Conservation (phyloP, 2,113 vertebrate genomes). For the Apodemus sylvaticus region DNA sequence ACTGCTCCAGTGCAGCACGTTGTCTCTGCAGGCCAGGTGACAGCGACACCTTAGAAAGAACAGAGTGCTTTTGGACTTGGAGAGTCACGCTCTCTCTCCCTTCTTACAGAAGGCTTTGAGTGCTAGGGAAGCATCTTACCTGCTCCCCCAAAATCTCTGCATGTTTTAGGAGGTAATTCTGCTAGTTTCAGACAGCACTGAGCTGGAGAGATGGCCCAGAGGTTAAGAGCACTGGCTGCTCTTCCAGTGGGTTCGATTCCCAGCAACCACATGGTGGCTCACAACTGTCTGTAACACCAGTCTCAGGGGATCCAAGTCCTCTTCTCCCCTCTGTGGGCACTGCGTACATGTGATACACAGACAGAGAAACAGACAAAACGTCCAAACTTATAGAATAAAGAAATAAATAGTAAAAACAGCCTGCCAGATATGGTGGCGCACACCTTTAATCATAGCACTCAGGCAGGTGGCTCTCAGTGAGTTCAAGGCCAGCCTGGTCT, state of each 20-base stretch:
- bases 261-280: not conserved
- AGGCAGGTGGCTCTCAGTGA: not conserved
- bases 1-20: not conserved
- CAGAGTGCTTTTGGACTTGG: not conserved
- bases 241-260: not conserved
- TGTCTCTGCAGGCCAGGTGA: constrained; percentile 35
- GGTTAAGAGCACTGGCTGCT: not conserved
- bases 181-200: not conserved
- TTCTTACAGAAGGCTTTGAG: not conserved
- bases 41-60: constrained; percentile 5
- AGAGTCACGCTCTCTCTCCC: not conserved
- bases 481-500: not conserved
- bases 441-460: not conserved
- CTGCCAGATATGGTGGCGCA: not conserved
- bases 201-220: not conserved
- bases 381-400: not conserved
- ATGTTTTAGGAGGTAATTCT: not conserved
- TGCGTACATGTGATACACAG: not conserved
- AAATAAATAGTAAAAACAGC: not conserved
- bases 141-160: not conserved
- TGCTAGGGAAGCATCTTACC: not conserved
- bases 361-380: not conserved
- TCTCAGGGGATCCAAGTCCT: not conserved
- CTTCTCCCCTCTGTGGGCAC: not conserved
- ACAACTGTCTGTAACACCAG: not conserved